Base-by-base conservation (phyloP, 2,113 vertebrate genomes). In the Anhinga anhinga region DNA sequence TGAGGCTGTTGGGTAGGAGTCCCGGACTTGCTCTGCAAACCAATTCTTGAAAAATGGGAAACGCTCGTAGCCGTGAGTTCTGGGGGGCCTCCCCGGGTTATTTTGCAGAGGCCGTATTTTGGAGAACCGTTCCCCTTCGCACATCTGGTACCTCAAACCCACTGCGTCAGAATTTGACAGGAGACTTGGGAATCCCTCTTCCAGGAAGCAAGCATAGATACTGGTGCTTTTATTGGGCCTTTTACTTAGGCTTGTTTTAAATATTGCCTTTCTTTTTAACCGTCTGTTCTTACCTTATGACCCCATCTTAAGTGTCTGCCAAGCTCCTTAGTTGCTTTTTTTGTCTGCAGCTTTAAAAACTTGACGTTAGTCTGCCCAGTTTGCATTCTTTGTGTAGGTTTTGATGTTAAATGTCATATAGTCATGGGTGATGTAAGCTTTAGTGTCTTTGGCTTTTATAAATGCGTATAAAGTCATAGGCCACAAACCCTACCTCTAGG, bases 401-500 rank as follows among this genome's bases (percentile, higher is more conserved):
- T 79, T 69, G 5, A 1, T 15, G 38, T 65, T 58, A 13, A 15
- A 20, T 19, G 70, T 16, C 6, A 1, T 25, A 2, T 19, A 61
- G 86, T 53, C 26, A 6, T n/a, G 2, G 2, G 76, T 34, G 61
- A 61, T 30, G 50, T 52, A 40, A 70, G 47, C 77, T 61, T 73
- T 5, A 6, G 47, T 2, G 8, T 84, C 65, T 50, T 29, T 22
- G 34, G 50, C 50, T 29, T 19, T 38, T 58, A 38, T 42, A 49
- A 88, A 53, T 0, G 5, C 3, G 1, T 56, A 18, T 62, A 53
- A 45, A 85, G 58, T 65, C 55, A 10, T 12, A 76, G 67, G 88
- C 78, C 74, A 17, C 89, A 87, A 73, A 90, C 81, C 42, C 59
- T 90, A 30, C 77, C 95, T 94, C 56, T 69, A 88, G 97, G 91